A percentile compares a stretch with the other conserved stretches of the same genome.
phyloP scores from a whole-genome alignment of 1,140 invertebrate species.

The Orchestia grillus region DNA sequence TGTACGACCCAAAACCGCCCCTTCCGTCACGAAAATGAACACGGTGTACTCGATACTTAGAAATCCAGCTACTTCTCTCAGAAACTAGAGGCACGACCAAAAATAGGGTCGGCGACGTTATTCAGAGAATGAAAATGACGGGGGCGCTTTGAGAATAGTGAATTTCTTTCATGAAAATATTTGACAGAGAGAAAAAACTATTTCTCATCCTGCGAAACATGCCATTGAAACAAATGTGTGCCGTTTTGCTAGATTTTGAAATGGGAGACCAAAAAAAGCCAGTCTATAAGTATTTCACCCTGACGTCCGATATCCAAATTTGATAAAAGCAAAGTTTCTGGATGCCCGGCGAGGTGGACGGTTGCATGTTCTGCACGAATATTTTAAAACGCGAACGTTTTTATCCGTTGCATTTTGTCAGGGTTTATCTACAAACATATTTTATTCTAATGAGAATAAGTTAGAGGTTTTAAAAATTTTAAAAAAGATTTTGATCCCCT shows the following conservation, averaged over 20 bases:
- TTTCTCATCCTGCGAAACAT: background rate
- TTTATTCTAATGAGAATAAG: background rate
- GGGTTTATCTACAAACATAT: background rate
- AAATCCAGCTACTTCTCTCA: background rate
- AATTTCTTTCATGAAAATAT: background rate
- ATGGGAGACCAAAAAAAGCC: background rate
- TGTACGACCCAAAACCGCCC: constrained; percentile 16
- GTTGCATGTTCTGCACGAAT: background rate
- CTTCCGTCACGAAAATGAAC: background rate
- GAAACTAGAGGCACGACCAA: background rate
- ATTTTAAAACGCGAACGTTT: background rate
- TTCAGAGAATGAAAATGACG: background rate
- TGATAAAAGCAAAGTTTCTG: background rate
- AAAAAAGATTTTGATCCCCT: too few relatives aligned
- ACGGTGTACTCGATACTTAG: background rate
- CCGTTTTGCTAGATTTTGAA: background rate
- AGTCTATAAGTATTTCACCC: background rate
- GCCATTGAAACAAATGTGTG: background rate
- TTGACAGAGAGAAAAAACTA: background rate
- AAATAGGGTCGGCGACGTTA: background rate
- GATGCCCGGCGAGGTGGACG: background rate
- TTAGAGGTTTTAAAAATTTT: too few relatives aligned
- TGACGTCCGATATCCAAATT: background rate
- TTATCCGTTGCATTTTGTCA: background rate
- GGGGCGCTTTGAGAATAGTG: background rate